Evolutionary conservation across 2,888 invertebrate genomes (phyloP), one percentile per base, ranked within the genome.

Genomic region (Volucella zonaria): DNA sequence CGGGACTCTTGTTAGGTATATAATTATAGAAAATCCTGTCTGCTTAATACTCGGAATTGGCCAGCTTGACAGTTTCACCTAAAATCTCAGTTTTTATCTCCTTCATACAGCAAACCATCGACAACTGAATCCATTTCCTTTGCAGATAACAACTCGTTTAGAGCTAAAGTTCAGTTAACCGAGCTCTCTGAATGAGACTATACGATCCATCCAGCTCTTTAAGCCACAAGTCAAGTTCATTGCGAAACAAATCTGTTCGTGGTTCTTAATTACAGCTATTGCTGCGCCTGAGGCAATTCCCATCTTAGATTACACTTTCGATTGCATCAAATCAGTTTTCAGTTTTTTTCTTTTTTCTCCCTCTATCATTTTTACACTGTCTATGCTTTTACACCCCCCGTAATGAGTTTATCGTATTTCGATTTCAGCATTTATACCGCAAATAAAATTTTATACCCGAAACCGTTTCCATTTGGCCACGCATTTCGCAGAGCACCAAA

Each of bases 211-310:
- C 12, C 54, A 61, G 15, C 14, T 38, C 58, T 40, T 14, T 11
- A 51, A 62, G 51, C 76, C 85, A 49, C 85, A 85, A 85, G 81
- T 85, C 85, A 85, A 85, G 85, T 81, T 85, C 85, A 85, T 85
- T 85, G 85, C 81, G 81, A 85, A 85, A 85, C 58, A 52, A 59
- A 85, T 76, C 56, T 59, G 73, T 81, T 81, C 73, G 81, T 11
- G 85, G 85, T 81, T 81, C 80, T 74, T 85, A 85, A 85, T 85
- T 81, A 85, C 85, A 52, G 56, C 76, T 40, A 23, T 56, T 58
- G 45, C 68, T 54, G 45, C 59, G 56, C 66, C 76, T 85, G 73
- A 81, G 49, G 78, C 67, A 78, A 82, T 68, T 78, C 62, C 52
- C 68, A 68, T 71, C 85, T 85, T 40, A 56, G 51, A 73, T 85